Evolutionary conservation across 2,888 invertebrate genomes (phyloP), one percentile per base, ranked within the genome.

Genomic region (Catonia carolina): DNA sequence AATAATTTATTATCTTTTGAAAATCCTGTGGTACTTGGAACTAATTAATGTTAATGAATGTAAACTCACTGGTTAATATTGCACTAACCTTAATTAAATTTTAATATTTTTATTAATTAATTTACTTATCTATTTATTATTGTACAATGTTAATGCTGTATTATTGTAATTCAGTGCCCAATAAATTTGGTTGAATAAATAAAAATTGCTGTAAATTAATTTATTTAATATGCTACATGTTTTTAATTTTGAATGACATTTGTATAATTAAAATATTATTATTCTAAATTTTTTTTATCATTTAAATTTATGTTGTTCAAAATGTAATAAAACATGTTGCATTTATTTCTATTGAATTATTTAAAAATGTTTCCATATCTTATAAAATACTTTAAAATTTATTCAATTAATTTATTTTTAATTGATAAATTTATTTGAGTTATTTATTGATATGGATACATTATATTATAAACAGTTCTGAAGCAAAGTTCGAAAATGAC

Each of bases 181-280:
- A 77, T 77, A 77, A 77, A 77, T 75, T 77, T 77, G 76, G 77
- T 76, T 75, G 71, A 67, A 68, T 63, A 56, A 62, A 62, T 63
- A 59, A 27, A 6, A 27, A 4, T 27, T 27, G 4, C 27, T 27
- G 27, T 27, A 27, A 27, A 27, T 27, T 27, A 27, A 27, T 27
- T 27, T 6, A 6, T 27, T 27, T 27, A 27, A 27, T 27, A 4
- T 27, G 27, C 27, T 27, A 6, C 8, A 8, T 27, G 27, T 27
- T 27, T 27, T 6, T 8, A n/a, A 27, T 27, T 27, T 27, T 27
- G 27, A 27, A 27, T 8, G 8, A 27, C 4, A 27, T n/a, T n/a
- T n/a, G n/a, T n/a, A n/a, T n/a, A n/a, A n/a, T n/a, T n/a, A n/a
- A n/a, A n/a, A n/a, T n/a, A n/a, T n/a, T n/a, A n/a, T n/a, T n/a